These are phyloP conservation scores for Bimastos eiseni DNA, from an alignment of 2,888 invertebrate species.

Conservation along the genomic window DNA sequence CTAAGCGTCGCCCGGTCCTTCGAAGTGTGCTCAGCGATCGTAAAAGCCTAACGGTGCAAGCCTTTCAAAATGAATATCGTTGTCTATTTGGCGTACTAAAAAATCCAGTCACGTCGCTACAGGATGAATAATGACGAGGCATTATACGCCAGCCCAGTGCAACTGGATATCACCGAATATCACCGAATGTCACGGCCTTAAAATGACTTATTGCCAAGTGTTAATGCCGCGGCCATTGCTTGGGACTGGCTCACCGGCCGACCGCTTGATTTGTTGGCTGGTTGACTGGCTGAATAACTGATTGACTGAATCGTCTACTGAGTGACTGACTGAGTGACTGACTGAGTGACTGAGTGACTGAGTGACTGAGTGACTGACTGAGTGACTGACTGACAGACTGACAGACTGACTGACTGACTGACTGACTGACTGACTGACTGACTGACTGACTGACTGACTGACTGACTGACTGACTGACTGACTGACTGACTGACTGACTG, in stretches of 20 bases:
- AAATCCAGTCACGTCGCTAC: background rate
- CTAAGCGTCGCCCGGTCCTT: background rate
- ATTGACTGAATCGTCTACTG: background rate
- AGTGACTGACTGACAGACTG: background rate
- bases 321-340: background rate
- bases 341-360: background rate
- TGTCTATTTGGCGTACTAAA: background rate
- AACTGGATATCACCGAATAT: no score
- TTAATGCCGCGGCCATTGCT: background rate
- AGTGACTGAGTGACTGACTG: background rate
- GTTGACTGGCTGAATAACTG: background rate
- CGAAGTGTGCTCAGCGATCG: background rate
- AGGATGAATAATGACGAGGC: no score
- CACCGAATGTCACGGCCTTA: background rate
- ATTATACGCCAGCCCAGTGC: no score
- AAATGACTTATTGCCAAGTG: background rate
- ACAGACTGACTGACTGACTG: background rate
- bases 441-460: background rate
- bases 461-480: background rate
- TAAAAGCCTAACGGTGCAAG: background rate
- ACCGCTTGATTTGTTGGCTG: background rate
- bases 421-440: background rate
- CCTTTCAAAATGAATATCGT: background rate
- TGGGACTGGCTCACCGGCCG: background rate
- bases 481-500: constrained; percentile 16